Evolutionary conservation across 92 coral and sea anemone species (phyloP).

Genomic region (Palythoa caribaeorum): DNA sequence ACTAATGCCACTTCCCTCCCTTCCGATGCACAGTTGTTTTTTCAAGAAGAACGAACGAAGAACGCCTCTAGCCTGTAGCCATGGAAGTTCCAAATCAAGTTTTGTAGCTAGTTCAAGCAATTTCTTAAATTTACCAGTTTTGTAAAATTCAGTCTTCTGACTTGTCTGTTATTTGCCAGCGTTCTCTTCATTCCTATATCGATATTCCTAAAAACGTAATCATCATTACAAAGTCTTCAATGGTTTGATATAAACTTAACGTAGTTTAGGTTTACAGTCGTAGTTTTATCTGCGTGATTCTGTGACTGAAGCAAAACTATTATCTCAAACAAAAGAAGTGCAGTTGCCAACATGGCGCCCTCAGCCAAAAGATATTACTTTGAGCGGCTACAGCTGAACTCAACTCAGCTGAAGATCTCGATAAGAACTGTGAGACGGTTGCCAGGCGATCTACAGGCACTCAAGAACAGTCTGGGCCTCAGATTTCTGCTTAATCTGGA

Average conservation of each 20-base stretch:
- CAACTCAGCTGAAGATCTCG: conserved; percentile 90
- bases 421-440: conserved; percentile 93
- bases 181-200: too few relatives aligned
- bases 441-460: conserved; percentile 86
- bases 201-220: too few relatives aligned
- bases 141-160: too few relatives aligned
- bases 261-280: neutral
- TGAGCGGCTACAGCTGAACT: conserved; percentile 89
- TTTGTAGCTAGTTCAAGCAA: too few relatives aligned
- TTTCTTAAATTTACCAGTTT: too few relatives aligned
- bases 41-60: too few relatives aligned
- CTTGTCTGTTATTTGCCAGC: too few relatives aligned
- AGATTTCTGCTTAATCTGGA: conserved; percentile 85
- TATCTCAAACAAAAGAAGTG: conserved; percentile 52
- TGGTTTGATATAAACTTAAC: neutral
- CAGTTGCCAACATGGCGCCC: conserved; percentile 77
- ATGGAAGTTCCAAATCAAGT: too few relatives aligned
- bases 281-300: neutral
- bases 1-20: too few relatives aligned
- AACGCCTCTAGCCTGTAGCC: too few relatives aligned
- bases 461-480: conserved; percentile 86
- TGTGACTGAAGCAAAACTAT: neutral
- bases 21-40: too few relatives aligned
- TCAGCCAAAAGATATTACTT: conserved; percentile 91
- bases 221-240: too few relatives aligned